Evolutionary conservation across 2,797 vertebrate genomes (phyloP).

Genomic region (Danio aesculapii): DNA sequence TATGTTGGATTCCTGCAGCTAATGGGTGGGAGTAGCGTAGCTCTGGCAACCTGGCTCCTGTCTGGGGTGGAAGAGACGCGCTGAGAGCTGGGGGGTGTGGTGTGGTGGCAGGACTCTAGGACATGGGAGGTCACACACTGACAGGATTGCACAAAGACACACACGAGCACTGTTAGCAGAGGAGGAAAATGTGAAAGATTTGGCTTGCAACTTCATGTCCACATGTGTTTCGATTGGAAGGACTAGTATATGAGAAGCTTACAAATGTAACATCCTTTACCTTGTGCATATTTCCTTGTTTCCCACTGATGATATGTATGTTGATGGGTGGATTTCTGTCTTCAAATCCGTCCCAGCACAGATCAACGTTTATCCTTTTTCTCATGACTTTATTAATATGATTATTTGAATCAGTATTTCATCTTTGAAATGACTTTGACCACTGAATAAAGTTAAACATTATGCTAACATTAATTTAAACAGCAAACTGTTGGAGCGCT

Average conservation of each 20-base stretch:
- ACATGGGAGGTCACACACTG: constrained; percentile 75
- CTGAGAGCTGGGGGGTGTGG: constrained; percentile 74
- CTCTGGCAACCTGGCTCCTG: constrained; percentile 79
- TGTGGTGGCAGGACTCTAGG: constrained; percentile 79
- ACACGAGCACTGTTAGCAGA: constrained; percentile 22
- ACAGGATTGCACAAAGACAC: constrained; percentile 44
- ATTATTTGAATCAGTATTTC: too few relatives aligned
- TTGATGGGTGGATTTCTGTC: too few relatives aligned
- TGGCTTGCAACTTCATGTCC: constrained; percentile 17
- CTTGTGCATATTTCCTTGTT: background rate
- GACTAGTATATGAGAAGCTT: constrained; percentile 10
- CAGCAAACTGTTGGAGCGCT: too few relatives aligned
- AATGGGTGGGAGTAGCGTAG: constrained; percentile 91
- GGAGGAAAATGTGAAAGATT: constrained; percentile 7
- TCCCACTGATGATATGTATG: background rate
- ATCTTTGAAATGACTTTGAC: too few relatives aligned
- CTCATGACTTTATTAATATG: too few relatives aligned
- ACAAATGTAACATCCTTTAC: constrained; percentile 1
- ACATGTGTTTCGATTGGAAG: constrained; percentile 10
- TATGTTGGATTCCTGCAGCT: constrained; percentile 93
- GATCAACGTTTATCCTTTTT: too few relatives aligned
- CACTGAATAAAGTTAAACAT: too few relatives aligned
- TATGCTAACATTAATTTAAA: too few relatives aligned
- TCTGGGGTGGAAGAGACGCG: constrained; percentile 82
- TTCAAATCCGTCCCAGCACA: too few relatives aligned